A percentile compares a stretch with the other conserved stretches of the same genome.
These are phyloP conservation scores for Litoditis marina DNA, from an alignment of 2,888 invertebrate species.

Conservation along the genomic window DNA sequence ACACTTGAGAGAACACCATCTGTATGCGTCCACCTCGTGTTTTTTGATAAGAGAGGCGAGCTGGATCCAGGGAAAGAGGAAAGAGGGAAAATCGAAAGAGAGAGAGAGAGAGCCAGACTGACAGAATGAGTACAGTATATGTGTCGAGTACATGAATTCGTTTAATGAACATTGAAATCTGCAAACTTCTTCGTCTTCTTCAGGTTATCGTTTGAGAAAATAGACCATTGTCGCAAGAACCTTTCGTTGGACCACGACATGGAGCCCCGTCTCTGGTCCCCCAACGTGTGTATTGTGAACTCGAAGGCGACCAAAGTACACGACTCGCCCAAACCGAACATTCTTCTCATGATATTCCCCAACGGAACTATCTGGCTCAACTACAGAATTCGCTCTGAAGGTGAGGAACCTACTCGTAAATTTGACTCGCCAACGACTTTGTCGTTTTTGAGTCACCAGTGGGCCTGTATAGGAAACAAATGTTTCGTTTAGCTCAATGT, in stretches of 20 bases:
- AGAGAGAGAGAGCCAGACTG: too few species aligned
- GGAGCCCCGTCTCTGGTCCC: slow-evolving; percentile 59
- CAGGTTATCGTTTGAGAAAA: slow-evolving; percentile 47
- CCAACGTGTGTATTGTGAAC: slow-evolving; percentile 60
- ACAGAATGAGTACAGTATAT: too few species aligned
- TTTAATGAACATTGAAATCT: too few species aligned
- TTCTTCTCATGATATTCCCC: slow-evolving; percentile 59
- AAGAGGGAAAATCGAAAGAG: too few species aligned
- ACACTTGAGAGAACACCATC: too few species aligned
- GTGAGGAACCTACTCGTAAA: slow-evolving; percentile 15
- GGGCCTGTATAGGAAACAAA: not conserved
- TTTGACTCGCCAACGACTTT: not conserved
- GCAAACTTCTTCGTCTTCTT: too few species aligned
- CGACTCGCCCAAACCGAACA: slow-evolving; percentile 60
- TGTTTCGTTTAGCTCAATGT: not conserved
- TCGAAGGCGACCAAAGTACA: slow-evolving; percentile 58
- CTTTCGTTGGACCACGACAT: slow-evolving; percentile 60
- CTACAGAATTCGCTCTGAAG: slow-evolving; percentile 57
- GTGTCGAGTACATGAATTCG: too few species aligned
- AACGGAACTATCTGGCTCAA: slow-evolving; percentile 61
- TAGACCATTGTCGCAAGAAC: slow-evolving; percentile 57
- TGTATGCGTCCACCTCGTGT: too few species aligned
- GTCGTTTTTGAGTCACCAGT: not conserved
- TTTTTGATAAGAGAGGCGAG: too few species aligned
- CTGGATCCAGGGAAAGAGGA: too few species aligned